These are phyloP conservation scores for Melipona quadrifasciata DNA, from an alignment of 1,140 invertebrate genomes.

Conservation along the genomic window DNA sequence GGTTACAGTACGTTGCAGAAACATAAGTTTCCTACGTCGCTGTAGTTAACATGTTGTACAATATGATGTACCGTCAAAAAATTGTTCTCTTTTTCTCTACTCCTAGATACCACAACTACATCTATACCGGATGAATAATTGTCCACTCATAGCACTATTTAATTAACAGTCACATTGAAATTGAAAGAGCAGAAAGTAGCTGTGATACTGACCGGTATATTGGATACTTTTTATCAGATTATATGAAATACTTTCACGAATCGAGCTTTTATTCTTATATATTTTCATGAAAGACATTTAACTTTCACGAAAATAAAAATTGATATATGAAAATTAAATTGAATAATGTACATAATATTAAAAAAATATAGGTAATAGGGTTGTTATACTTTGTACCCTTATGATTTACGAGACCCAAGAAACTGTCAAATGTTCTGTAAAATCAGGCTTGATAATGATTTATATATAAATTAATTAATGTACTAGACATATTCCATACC, in stretches of 20 bases:
- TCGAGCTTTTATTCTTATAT: conserved; percentile 22
- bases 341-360: conserved; percentile 40
- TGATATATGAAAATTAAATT: too few species aligned
- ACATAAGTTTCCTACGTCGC: conserved; percentile 76
- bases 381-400: conserved; percentile 51
- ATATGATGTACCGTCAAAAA: conserved; percentile 16
- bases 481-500: conserved; percentile 11
- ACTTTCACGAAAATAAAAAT: conserved; percentile 21
- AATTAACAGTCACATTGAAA: conserved; percentile 58
- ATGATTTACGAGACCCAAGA: conserved; percentile 31
- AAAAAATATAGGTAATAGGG: conserved; percentile 56
- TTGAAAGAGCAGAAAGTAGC: conserved; percentile 71
- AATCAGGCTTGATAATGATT: conserved; percentile 26
- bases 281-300: conserved; percentile 31
- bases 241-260: conserved; percentile 33
- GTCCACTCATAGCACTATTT: conserved; percentile 52
- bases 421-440: conserved; percentile 39
- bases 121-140: conserved; percentile 29
- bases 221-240: conserved; percentile 57
- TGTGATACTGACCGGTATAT: conserved; percentile 79
- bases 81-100: conserved; percentile 57
- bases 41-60: conserved; percentile 62
- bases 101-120: conserved; percentile 60
- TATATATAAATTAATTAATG: conserved; percentile 42
- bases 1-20: conserved; percentile 77